Percentiles rank a stretch among this genome's conserved stretches.
Conservation (phyloP, 2,113 vertebrate species). For the Opisthocomus hoazin region DNA sequence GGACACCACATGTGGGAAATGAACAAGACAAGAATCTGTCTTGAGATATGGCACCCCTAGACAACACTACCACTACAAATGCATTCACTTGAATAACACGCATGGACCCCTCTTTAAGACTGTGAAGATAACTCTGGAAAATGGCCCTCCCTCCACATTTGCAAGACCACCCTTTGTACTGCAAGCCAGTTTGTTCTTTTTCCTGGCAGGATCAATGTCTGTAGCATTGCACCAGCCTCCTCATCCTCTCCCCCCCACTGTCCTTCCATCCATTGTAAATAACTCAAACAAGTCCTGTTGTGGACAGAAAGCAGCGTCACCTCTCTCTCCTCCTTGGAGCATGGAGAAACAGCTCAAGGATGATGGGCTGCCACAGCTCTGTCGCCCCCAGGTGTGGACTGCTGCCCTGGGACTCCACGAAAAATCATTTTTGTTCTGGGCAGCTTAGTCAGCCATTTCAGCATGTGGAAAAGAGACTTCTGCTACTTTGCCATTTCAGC, state of each 20-base stretch:
- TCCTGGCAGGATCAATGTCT: background rate
- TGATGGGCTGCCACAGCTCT: conserved; percentile 28
- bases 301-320: background rate
- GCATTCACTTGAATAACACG: background rate
- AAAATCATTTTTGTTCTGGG: background rate
- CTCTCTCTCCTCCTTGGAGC: background rate
- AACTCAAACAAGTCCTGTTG: background rate
- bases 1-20: background rate
- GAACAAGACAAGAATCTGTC: background rate
- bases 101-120: background rate
- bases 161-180: background rate
- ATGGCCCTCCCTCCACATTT: background rate
- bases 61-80: background rate
- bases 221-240: background rate
- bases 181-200: background rate
- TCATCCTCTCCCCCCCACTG: background rate
- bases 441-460: conserved; percentile 11
- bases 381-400: background rate
- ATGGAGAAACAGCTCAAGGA: background rate
- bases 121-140: background rate
- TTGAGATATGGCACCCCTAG: background rate
- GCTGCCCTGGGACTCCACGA: background rate
- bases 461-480: background rate
- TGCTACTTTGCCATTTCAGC: conserved; percentile 4
- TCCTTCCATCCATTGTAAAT: background rate